phyloP scores from a whole-genome alignment of 2,113 vertebrate species.

The Rhinoptilus africanus region DNA sequence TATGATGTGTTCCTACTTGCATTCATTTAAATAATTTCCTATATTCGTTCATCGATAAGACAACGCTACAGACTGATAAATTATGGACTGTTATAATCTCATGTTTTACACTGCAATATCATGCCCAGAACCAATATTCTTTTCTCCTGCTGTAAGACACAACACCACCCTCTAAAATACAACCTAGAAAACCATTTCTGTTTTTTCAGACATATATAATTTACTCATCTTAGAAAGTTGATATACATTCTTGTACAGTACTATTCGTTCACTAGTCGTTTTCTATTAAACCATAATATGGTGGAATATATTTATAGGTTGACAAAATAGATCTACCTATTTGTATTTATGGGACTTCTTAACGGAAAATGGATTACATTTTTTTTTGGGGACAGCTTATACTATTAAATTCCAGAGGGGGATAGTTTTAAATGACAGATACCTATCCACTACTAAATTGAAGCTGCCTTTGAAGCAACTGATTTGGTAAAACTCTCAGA shows the following conservation, averaged over 20 bases:
- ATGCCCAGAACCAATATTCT: accelerated
- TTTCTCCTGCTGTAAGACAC: not conserved
- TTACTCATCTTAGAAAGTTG: not conserved
- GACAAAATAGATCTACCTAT: not conserved
- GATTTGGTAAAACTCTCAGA: not conserved
- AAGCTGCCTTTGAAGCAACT: not conserved
- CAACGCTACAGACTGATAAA: not conserved
- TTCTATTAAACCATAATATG: not conserved
- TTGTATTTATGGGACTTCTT: not conserved
- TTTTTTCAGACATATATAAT: not conserved
- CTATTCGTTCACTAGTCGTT: not conserved
- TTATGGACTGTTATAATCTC: not conserved
- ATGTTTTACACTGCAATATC: not conserved
- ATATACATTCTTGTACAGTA: not conserved
- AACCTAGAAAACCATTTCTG: not conserved
- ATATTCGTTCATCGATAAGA: not conserved
- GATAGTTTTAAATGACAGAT: not conserved
- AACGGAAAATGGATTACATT: not conserved
- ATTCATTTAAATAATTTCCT: not conserved
- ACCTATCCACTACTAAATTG: not conserved
- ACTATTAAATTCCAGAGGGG: not conserved
- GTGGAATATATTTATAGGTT: not conserved
- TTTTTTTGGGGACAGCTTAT: not conserved
- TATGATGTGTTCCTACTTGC: not conserved
- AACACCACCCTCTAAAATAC: not conserved